phyloP scores from a whole-genome alignment of 35 echinoderm and acorn worm genomes.

The Amphiura filiformis region DNA sequence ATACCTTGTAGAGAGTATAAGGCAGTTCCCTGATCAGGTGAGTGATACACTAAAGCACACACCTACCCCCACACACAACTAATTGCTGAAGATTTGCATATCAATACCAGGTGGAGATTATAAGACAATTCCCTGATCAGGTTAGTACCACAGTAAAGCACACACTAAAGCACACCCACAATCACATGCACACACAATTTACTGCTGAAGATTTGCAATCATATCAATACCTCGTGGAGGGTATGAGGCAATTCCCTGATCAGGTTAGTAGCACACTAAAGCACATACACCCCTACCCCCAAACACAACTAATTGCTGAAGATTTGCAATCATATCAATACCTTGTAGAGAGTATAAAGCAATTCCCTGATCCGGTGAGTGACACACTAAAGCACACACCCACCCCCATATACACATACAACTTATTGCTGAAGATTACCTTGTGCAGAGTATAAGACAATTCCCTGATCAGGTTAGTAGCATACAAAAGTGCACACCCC shows the following conservation, averaged over 20 bases:
- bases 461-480: neutral
- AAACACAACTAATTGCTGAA: conserved; percentile 80
- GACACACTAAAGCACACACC: no score
- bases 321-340: conserved; percentile 98
- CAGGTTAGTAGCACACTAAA: conserved; percentile 53
- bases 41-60: no score
- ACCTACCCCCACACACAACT: no score
- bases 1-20: conserved; percentile 95
- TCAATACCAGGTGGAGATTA: neutral
- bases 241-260: conserved; percentile 88
- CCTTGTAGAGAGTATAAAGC: conserved; percentile 91
- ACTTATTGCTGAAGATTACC: no score
- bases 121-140: neutral
- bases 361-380: conserved; percentile 88
- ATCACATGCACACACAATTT: no score
- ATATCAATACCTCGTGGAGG: conserved; percentile 89
- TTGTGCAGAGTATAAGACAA: neutral
- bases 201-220: conserved; percentile 96
- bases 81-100: no score
- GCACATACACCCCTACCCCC: no score
- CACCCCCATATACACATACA: no score
- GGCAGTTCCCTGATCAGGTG: conserved; percentile 94
- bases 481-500: no score
- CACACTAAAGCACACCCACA: no score
- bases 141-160: no score